Base-by-base conservation (phyloP, 2,888 invertebrate species). In the Andrena fulva region DNA sequence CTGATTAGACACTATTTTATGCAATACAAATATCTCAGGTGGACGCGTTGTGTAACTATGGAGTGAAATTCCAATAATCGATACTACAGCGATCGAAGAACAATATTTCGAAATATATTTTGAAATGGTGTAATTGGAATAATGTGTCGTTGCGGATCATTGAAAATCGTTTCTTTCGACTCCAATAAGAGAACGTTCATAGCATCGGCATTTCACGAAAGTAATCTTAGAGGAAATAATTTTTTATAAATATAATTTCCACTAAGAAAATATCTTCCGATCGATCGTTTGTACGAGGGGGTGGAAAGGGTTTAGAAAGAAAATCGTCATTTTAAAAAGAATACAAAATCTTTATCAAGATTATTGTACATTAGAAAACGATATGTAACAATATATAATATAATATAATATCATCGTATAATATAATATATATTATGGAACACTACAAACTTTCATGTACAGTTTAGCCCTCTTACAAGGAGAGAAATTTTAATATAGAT, bases 291-390 rank as follows among this genome's bases (percentile, higher is more conserved):
- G 24, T 72, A 29, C 3, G 12, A 33, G 27, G 12, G 7, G 16
- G 35, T 56, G 20, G 42, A 24, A n/a, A 60, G 59, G 68, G 24
- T 35, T 16, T 59, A 12, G 24, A 50, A 59, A 50, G 16, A 72
- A 75, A 71, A 78, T 64, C 81, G 86, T 80, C 85, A 75, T 81
- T 86, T 91, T 90, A 89, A 87, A 89, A 91, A 91, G 90, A 90
- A 91, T 92, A 92, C 90, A 92, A 92, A 92, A 92, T 89, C 87
- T 91, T 89, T 91, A 90, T 92, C 91, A 91, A 82, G 87, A 86
- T 89, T 91, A 85, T 88, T 87, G 80, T 85, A 80, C 81, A 80
- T 76, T 80, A 74, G 74, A 74, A 77, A 77, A 71, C 52, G 66
- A 52, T 78, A 42, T 71, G 42, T 42, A 42, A 42, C 42, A 42